Evolutionary conservation across 2,113 vertebrate species (phyloP), one percentile per base, ranked within the genome.

Genomic region (Fukomys damarensis): DNA sequence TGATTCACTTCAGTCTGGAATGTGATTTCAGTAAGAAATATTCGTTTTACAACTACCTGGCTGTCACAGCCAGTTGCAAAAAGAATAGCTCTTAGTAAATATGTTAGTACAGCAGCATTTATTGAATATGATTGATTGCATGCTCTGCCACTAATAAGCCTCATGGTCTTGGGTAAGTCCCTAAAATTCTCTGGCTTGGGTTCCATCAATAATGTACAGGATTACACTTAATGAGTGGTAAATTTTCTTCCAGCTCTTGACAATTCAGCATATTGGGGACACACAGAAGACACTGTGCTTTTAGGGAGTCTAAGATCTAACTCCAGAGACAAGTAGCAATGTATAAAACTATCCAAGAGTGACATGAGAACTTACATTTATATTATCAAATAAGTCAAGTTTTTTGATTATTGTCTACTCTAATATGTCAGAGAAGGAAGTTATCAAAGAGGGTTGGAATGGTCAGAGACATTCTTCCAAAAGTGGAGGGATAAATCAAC

Each of bases 341-440:
- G 41, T 28, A 59, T 80, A 38, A 74, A 84, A 81, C n/a, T 30
- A 28, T 38, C 49, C 0, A 2, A 92, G n/a, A 56, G 66, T 70
- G 49, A 52, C 32, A 76, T 0, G 10, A 92, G 93, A 80, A n/a
- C 61, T 43, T 68, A 1, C 16, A 28, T 77, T 68, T 63, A 61
- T 80, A 80, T 94, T 59, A 95, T 41, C 46, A 38, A 85, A 81
- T 89, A n/a, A 89, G 43, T 17, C 28, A 54, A 91, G 81, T 90
- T 56, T 68, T 80, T 90, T 49, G 58, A 85, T 93, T 7, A 0
- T 13, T 76, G 61, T 28, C 66, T 56, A 30, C 58, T 87, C 49
- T 68, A n/a, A n/a, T 10, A 41, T 46, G 81, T 86, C 74, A 89
- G 56, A 83, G 93, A 91, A 79, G 5, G 43, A 20, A 61, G 30